Conservation (phyloP, 2,888 invertebrate species). For the Leptinotarsa tumamoca region DNA sequence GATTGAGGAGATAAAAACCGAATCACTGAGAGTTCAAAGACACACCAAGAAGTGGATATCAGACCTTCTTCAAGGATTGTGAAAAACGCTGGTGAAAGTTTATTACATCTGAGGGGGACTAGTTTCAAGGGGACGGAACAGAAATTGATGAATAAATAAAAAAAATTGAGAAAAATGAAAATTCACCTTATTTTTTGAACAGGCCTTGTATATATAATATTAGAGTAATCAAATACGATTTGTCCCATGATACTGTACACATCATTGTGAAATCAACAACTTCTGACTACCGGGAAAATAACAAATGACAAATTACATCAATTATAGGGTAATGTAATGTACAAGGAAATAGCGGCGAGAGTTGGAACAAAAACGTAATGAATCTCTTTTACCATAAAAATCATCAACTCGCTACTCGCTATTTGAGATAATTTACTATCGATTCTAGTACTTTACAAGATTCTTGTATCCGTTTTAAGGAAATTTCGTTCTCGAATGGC, state of each 20-base stretch:
- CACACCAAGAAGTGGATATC: no score
- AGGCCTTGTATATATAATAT: no score
- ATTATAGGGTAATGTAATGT: background rate
- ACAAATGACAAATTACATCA: background rate
- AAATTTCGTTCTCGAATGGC: background rate
- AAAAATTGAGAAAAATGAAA: no score
- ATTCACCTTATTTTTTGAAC: no score
- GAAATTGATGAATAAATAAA: no score
- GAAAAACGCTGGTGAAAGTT: no score
- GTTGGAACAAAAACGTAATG: background rate
- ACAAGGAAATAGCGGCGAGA: background rate
- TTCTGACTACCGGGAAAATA: background rate
- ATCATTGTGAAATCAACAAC: background rate
- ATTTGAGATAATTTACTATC: background rate
- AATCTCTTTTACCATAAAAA: background rate
- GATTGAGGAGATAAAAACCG: no score
- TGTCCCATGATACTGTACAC: background rate
- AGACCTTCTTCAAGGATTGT: no score
- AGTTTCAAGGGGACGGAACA: no score
- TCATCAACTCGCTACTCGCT: background rate
- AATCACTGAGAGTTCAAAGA: no score
- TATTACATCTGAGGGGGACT: no score
- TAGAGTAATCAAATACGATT: background rate
- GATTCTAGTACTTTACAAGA: background rate
- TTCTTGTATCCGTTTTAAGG: background rate